These are phyloP conservation scores for Vireo altiloquus DNA, from an alignment of 2,113 vertebrate species.

Conservation along the genomic window DNA sequence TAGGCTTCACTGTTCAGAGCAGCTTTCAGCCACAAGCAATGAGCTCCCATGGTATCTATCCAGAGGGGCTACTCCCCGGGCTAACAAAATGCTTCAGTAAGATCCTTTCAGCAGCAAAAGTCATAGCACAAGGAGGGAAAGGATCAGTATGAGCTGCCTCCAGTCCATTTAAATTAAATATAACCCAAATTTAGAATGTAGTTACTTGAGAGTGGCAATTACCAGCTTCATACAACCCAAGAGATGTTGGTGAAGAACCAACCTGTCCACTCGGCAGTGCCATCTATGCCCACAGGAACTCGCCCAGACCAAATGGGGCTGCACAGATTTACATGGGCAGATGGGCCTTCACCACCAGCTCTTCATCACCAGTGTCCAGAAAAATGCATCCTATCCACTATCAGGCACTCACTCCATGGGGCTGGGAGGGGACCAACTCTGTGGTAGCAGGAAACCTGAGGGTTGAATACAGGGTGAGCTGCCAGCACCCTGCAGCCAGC, in stretches of 20 bases:
- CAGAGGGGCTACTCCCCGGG: accelerated
- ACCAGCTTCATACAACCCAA: background rate
- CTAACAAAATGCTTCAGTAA: background rate
- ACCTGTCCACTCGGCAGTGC: accelerated
- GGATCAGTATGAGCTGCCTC: background rate
- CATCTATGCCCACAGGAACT: background rate
- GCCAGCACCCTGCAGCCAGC: background rate
- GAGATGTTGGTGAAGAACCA: background rate
- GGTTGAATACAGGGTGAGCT: background rate
- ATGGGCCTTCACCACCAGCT: background rate
- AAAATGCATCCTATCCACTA: background rate
- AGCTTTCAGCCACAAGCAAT: background rate
- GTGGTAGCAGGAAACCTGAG: background rate
- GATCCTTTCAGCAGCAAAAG: background rate
- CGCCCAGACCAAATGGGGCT: accelerated
- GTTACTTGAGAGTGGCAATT: background rate
- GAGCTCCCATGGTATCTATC: background rate
- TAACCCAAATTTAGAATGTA: background rate
- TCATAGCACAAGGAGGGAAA: background rate
- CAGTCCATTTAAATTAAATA: background rate
- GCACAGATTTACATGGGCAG: accelerated
- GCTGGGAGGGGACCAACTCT: background rate
- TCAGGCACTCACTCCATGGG: background rate
- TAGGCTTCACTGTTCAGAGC: background rate
- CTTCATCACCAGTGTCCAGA: background rate